Base-by-base conservation (phyloP, 2,888 invertebrate genomes). In the Hybos culiciformis region DNA sequence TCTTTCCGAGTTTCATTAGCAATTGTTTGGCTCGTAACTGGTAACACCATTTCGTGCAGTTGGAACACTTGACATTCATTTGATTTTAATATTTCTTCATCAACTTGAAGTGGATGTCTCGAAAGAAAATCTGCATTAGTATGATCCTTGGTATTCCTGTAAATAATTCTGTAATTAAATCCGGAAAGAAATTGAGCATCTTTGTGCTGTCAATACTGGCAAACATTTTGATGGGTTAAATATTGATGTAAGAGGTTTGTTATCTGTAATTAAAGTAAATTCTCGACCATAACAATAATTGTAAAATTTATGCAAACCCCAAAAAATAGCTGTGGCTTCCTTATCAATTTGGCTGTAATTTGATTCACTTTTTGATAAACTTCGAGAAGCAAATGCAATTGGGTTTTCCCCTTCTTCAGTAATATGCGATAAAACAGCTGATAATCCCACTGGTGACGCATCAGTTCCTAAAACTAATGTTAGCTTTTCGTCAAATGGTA, bases 381-480 rank as follows among this genome's bases (percentile, higher is more conserved):
- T 40, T 15, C 49, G 36, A 12, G 50, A 53, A 1, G 50, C 43
- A 33, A 49, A 50, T 15, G 50, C 47, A 14, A 52, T 46, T 18
- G 48, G 48, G 39, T 19, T 49, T 15, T n/a, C 31, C 0, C 37
- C 41, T 12, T 44, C 39, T 24, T 14, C 6, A 42, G 45, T 43
- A 17, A 18, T 42, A 39, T 49, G 50, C 23, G 48, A 48, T 31
- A 52, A 41, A 31, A 52, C 41, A 18, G 44, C 49, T 21, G 46
- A 47, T 12, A 50, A 24, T 20, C 46, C 50, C 24, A 31, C 33
- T 32, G 45, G 44, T 3, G 50, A 53, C 18, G 54, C 53, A 41
- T 53, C 53, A 44, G 50, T 51, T 11, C 50, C 26, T 33, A 53
- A 46, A 32, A 53, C 51, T 36, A 54, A 23, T 24, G 42, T 46